Percentiles rank a stretch among this genome's conserved stretches.
Conservation (phyloP, 2,888 invertebrate species). For the Philaethria dido region DNA sequence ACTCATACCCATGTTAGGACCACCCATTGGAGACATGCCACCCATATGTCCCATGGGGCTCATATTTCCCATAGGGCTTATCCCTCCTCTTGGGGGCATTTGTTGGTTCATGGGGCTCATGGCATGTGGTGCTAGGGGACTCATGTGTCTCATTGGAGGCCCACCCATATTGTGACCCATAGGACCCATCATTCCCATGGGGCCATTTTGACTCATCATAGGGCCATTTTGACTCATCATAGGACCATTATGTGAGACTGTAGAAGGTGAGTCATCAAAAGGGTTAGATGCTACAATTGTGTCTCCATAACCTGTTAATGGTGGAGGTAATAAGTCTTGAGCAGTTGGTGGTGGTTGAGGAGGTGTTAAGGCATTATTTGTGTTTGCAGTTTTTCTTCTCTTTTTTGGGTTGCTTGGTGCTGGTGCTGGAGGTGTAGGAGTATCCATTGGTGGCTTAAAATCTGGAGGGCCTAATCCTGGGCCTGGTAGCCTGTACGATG, state of each 20-base stretch:
- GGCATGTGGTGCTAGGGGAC: slow-evolving; percentile 80
- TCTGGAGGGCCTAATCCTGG: slow-evolving; percentile 88
- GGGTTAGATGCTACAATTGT: slow-evolving; percentile 97
- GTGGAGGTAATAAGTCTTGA: slow-evolving; percentile 92
- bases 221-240: slow-evolving; percentile 86
- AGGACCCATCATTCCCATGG: slow-evolving; percentile 86
- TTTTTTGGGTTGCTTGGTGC: slow-evolving; percentile 94
- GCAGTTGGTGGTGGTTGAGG: slow-evolving; percentile 89
- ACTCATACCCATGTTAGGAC: slow-evolving; percentile 87
- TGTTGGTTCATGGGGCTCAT: slow-evolving; percentile 86
- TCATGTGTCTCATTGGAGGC: slow-evolving; percentile 87
- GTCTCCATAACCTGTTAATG: slow-evolving; percentile 95
- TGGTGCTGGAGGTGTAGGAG: slow-evolving; percentile 87
- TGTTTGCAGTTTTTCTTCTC: slow-evolving; percentile 91
- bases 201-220: slow-evolving; percentile 87
- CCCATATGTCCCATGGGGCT: slow-evolving; percentile 88
- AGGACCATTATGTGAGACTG: slow-evolving; percentile 84
- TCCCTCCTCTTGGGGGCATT: slow-evolving; percentile 85
- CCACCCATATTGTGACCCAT: slow-evolving; percentile 85
- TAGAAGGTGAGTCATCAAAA: slow-evolving; percentile 94
- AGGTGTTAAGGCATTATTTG: slow-evolving; percentile 85
- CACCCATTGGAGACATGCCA: slow-evolving; percentile 88
- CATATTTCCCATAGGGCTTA: slow-evolving; percentile 88
- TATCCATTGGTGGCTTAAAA: slow-evolving; percentile 89
- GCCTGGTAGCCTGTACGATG: slow-evolving; percentile 90